Evolutionary conservation across 2,113 vertebrate genomes (phyloP).

Genomic region (Plectropomus leopardus): DNA sequence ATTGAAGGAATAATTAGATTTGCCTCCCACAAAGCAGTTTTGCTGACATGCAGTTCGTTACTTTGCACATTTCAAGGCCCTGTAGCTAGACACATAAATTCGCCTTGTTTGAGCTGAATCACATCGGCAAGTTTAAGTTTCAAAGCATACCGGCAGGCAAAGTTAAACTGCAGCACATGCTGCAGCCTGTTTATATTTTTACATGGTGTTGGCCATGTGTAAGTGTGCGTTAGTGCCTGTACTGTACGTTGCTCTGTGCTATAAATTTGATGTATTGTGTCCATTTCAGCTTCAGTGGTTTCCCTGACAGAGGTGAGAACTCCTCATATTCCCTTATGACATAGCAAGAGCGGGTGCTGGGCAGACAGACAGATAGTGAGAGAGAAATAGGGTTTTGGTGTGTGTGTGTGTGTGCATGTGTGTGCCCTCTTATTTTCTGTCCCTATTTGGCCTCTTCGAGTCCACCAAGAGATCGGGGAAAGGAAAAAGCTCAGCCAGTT

Average conservation of each 20-base stretch:
- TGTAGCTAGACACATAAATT: conserved; percentile 3
- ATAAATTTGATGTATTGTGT: conserved; percentile 32
- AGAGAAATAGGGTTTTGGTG: conserved; percentile 14
- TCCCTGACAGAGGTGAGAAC: conserved; percentile 58
- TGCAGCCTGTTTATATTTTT: not conserved
- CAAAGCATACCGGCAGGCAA: not conserved
- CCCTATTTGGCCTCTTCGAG: conserved; percentile 39
- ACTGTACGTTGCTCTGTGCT: conserved; percentile 12
- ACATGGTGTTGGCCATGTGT: not conserved
- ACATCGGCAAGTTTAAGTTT: not conserved
- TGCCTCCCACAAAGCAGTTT: conserved; percentile 30
- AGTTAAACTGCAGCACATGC: not conserved
- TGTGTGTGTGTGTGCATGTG: conserved; percentile 40
- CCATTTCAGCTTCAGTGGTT: conserved; percentile 47
- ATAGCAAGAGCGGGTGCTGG: conserved; percentile 3
- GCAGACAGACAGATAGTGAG: conserved; percentile 23
- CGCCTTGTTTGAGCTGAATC: conserved; percentile 30
- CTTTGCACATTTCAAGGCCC: conserved; percentile 8
- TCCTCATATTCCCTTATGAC: conserved; percentile 48
- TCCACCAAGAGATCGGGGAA: conserved; percentile 42
- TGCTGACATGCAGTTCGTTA: conserved; percentile 36
- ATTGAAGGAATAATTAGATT: conserved; percentile 57
- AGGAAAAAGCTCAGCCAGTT: conserved; percentile 38
- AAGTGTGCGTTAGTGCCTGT: conserved; percentile 1
- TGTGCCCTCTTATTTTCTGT: conserved; percentile 25